Evolutionary conservation across 2,113 vertebrate species (phyloP).

Genomic region (Leucopsar rothschildi): DNA sequence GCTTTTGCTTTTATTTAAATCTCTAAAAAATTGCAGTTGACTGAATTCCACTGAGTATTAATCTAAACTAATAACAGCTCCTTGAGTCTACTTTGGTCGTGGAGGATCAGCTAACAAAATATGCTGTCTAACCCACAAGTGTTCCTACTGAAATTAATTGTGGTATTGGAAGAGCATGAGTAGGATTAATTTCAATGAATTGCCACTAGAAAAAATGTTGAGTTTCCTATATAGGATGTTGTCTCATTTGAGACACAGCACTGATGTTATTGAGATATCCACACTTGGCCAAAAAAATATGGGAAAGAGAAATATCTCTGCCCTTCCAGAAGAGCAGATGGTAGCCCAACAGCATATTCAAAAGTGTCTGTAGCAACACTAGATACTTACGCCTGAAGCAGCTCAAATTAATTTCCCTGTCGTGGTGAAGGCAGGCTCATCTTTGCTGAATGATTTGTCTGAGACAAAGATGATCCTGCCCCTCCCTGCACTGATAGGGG

Average conservation of each 20-base stretch:
- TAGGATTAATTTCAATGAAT: not conserved
- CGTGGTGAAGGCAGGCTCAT: not conserved
- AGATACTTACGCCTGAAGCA: not conserved
- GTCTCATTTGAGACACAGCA: not conserved
- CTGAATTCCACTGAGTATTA: not conserved
- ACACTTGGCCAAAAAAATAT: not conserved
- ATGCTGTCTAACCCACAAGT: not conserved
- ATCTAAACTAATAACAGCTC: not conserved
- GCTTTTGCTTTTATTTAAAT: not conserved
- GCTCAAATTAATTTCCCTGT: not conserved
- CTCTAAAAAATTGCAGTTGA: not conserved
- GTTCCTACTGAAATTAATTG: not conserved
- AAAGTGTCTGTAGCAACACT: not conserved
- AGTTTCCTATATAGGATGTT: not conserved
- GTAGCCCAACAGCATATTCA: not conserved
- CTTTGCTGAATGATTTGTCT: not conserved
- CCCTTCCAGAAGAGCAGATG: not conserved
- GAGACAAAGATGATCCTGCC: not conserved
- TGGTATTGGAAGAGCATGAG: not conserved
- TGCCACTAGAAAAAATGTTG: not conserved
- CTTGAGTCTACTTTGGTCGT: not conserved
- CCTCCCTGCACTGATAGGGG: not conserved
- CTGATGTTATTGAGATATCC: not conserved
- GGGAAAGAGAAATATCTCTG: not conserved
- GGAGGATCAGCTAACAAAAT: not conserved